A percentile compares a stretch with the other conserved stretches of the same genome.
Conservation (phyloP, 2,888 invertebrate species). For the Acanthoscelides obtectus region DNA sequence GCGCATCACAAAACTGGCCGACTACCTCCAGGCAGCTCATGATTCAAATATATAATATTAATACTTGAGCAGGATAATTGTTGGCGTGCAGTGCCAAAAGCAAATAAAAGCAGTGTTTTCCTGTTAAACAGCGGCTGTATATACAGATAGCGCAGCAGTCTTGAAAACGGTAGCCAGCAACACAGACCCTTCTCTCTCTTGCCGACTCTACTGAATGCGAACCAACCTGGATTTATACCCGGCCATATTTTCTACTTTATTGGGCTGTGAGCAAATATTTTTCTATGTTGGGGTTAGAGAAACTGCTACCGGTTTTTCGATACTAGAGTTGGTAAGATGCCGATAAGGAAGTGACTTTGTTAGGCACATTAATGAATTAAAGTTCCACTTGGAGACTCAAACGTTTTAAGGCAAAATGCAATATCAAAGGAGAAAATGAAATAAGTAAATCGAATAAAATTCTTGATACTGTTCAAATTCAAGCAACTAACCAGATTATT, state of each 20-base stretch:
- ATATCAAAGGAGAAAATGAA: too few relatives aligned
- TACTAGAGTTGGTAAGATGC: neutral
- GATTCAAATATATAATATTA: constrained; percentile 40
- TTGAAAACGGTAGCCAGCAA: neutral
- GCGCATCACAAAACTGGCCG: constrained; percentile 3
- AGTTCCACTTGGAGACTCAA: too few relatives aligned
- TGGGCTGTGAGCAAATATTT: neutral
- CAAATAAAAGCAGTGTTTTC: constrained; percentile 32
- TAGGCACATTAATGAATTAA: too few relatives aligned
- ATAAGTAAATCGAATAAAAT: too few relatives aligned
- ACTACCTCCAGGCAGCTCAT: constrained; percentile 32
- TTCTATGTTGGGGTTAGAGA: neutral
- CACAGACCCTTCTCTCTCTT: neutral
- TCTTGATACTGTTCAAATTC: too few relatives aligned
- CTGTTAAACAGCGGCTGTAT: constrained; percentile 28
- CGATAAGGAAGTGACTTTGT: neutral
- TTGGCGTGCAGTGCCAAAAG: constrained; percentile 29
- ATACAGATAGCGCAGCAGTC: neutral
- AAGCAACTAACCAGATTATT: too few relatives aligned
- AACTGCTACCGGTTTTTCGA: neutral
- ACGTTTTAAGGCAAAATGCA: too few relatives aligned
- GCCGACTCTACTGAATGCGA: neutral
- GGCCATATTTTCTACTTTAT: neutral
- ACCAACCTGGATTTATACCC: neutral
- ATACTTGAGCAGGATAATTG: constrained; percentile 40